Evolutionary conservation across 1,140 invertebrate genomes (phyloP).

Genomic region (Ceratitis capitata): DNA sequence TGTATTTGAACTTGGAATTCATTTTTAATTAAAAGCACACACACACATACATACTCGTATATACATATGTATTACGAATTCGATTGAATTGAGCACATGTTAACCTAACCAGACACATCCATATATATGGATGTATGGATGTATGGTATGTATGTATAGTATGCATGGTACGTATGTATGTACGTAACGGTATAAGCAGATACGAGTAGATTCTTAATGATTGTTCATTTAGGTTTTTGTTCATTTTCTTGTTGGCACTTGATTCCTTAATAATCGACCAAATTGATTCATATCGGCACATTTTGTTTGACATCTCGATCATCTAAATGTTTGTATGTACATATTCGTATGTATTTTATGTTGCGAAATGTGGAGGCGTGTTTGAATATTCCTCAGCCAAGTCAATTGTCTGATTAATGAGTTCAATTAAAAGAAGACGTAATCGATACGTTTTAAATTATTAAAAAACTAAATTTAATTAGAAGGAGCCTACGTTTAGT

Average conservation of each 20-base stretch:
- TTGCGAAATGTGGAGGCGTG: too few relatives aligned
- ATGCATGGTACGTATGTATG: too few relatives aligned
- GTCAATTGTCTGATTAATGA: neutral
- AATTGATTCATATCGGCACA: neutral
- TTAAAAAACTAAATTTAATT: too few relatives aligned
- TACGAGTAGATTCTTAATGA: neutral
- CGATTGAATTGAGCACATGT: too few relatives aligned
- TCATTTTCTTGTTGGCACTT: neutral
- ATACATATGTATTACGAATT: neutral
- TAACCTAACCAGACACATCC: too few relatives aligned
- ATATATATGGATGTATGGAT: too few relatives aligned
- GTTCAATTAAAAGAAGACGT: neutral
- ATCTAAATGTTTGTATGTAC: too few relatives aligned
- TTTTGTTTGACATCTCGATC: too few relatives aligned
- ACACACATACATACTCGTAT: neutral
- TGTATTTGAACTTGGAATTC: conserved; percentile 6
- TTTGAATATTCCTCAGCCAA: too few relatives aligned
- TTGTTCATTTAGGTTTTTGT: neutral
- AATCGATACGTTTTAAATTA: neutral
- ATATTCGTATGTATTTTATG: too few relatives aligned
- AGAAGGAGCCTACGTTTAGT: too few relatives aligned
- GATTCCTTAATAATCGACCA: neutral
- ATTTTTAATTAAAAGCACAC: neutral
- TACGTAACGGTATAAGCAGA: neutral
- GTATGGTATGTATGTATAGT: too few relatives aligned